Conservation (phyloP, 2,888 invertebrate species). For the Tribolium freemani region DNA sequence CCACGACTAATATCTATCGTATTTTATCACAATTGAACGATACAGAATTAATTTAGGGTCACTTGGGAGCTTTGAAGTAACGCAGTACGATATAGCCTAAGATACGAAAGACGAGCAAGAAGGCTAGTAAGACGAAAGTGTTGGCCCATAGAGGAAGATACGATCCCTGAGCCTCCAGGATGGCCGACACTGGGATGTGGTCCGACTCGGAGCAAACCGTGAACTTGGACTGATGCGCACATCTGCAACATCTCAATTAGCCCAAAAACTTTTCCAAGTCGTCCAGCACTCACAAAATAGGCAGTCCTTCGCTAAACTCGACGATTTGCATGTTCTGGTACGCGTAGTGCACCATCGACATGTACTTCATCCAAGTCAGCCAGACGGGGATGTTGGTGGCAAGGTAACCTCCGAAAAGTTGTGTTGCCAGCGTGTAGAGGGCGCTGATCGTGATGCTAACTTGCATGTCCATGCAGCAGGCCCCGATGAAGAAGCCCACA, state of each 20-base stretch:
- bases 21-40: constrained; percentile 58
- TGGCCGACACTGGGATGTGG: constrained; percentile 77
- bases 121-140: constrained; percentile 78
- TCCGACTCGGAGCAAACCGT: constrained; percentile 73
- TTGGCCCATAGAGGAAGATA: constrained; percentile 80
- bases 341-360: constrained; percentile 84
- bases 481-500: constrained; percentile 85
- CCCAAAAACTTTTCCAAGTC: neutral
- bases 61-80: constrained; percentile 78
- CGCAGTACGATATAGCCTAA: constrained; percentile 82
- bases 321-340: constrained; percentile 86
- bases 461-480: constrained; percentile 82
- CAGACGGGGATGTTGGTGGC: constrained; percentile 81
- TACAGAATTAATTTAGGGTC: constrained; percentile 60
- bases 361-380: constrained; percentile 81
- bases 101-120: constrained; percentile 79
- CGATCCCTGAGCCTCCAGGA: constrained; percentile 77
- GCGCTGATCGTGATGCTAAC: constrained; percentile 84
- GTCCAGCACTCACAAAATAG: constrained; percentile 73
- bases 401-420: constrained; percentile 82
- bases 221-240: constrained; percentile 78
- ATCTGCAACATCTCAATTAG: constrained; percentile 69
- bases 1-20: constrained; percentile 52
- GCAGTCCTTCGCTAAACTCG: constrained; percentile 80
- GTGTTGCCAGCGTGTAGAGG: constrained; percentile 81